These are phyloP conservation scores for Archaeoteleia sp. DNA, from an alignment of 2,888 invertebrate species.

Conservation along the genomic window DNA sequence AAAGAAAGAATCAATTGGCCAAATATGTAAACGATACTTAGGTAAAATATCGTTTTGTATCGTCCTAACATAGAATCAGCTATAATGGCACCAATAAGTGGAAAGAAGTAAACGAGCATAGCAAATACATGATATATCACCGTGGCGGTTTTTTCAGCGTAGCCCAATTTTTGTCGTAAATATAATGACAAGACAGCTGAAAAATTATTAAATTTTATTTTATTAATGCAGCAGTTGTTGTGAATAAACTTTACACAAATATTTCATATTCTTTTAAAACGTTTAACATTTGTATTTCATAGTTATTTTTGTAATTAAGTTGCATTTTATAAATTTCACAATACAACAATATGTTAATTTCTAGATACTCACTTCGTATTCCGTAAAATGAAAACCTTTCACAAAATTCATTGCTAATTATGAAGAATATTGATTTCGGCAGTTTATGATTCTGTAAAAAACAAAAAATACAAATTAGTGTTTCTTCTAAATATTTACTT, in stretches of 20 bases:
- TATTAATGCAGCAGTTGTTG: no score
- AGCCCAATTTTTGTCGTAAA: conserved; percentile 85
- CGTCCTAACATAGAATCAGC: conserved; percentile 95
- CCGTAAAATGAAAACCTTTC: conserved; percentile 98
- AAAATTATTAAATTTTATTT: conserved; percentile 65
- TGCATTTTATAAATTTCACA: not conserved
- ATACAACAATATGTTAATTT: not conserved
- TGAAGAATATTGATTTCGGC: conserved; percentile 93
- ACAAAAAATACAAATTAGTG: not conserved
- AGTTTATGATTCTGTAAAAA: conserved; percentile 81
- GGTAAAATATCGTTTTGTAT: conserved; percentile 91
- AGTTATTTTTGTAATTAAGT: conserved; percentile 1
- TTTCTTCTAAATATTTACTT: not conserved
- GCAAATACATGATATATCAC: conserved; percentile 92
- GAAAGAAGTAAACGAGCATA: conserved; percentile 93
- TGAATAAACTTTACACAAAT: conserved; percentile 6
- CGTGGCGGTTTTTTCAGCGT: conserved; percentile 84
- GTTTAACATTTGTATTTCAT: no score
- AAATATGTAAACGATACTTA: conserved; percentile 89
- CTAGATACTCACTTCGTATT: conserved; percentile 87
- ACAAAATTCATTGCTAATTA: conserved; percentile 97
- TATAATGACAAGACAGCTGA: conserved; percentile 95
- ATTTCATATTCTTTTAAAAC: no score
- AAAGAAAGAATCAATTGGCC: conserved; percentile 88
- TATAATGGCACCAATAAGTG: conserved; percentile 92